phyloP scores from a whole-genome alignment of 2,888 invertebrate genomes.

The Pasiphila rectangulata region DNA sequence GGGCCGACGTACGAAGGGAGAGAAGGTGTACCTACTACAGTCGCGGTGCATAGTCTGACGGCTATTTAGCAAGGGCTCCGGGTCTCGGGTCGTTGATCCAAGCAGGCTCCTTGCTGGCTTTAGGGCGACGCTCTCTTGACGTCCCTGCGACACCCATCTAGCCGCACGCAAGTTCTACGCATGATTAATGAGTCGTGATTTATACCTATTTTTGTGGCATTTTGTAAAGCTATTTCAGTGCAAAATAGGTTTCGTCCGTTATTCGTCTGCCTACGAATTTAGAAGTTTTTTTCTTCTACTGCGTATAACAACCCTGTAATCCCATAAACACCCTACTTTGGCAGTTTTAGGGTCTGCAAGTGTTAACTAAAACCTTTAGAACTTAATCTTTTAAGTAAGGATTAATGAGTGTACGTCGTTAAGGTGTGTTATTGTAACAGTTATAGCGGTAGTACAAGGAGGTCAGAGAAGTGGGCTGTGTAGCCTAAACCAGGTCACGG shows the following conservation, averaged over 20 bases:
- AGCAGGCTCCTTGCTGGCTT: constrained; percentile 54
- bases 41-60: constrained; percentile 40
- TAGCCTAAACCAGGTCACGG: constrained; percentile 59
- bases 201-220: constrained; percentile 25
- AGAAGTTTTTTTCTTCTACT: neutral
- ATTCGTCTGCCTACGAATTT: neutral
- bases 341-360: too few relatives aligned
- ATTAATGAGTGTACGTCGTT: neutral
- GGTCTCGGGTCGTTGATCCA: constrained; percentile 74
- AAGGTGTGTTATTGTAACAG: constrained; percentile 7
- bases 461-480: constrained; percentile 48
- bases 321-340: too few relatives aligned
- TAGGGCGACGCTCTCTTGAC: constrained; percentile 63
- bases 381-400: too few relatives aligned
- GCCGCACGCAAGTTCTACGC: constrained; percentile 32
- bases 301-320: constrained; percentile 4
- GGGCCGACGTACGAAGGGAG: constrained; percentile 37
- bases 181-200: constrained; percentile 40
- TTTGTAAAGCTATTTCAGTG: constrained; percentile 4
- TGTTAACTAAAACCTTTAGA: too few relatives aligned
- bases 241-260: constrained; percentile 9
- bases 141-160: constrained; percentile 43
- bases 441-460: constrained; percentile 37
- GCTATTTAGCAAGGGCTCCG: constrained; percentile 66
- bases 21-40: constrained; percentile 35